These are phyloP conservation scores for Onthophagus taurus DNA, from an alignment of 1,140 invertebrate species.

Conservation along the genomic window DNA sequence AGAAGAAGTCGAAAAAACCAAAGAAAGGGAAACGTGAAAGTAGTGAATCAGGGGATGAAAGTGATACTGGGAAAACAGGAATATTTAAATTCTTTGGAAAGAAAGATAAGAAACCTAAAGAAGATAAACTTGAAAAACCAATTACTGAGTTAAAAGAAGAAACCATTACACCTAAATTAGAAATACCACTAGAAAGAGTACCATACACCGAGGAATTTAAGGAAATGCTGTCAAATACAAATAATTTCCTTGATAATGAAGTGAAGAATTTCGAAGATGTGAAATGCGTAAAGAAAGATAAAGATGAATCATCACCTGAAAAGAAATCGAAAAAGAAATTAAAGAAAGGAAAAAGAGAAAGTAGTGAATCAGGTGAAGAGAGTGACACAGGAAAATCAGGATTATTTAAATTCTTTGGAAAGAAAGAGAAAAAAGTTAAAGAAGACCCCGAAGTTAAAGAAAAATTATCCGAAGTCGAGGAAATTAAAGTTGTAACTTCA, in stretches of 20 bases:
- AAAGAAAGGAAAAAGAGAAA: conserved; percentile 12
- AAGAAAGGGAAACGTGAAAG: not conserved
- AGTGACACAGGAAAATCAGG: conserved; percentile 9
- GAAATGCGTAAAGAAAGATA: conserved; percentile 9
- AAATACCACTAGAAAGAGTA: too few relatives aligned
- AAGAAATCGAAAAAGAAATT: conserved; percentile 3
- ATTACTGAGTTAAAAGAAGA: too few relatives aligned
- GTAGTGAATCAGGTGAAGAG: conserved; percentile 2
- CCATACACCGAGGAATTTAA: conserved; percentile 1
- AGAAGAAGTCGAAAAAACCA: not conserved
- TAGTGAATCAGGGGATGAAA: conserved; percentile 1
- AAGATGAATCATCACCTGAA: conserved; percentile 8
- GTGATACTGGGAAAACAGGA: conserved; percentile 7
- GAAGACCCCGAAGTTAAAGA: not conserved
- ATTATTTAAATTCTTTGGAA: conserved; percentile 7
- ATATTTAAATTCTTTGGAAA: conserved; percentile 9
- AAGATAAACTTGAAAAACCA: conserved; percentile 1
- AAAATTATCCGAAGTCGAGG: not conserved
- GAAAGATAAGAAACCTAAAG: conserved; percentile 5
- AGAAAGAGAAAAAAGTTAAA: conserved; percentile 3
- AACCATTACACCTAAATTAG: too few relatives aligned
- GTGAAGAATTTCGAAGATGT: conserved; percentile 10
- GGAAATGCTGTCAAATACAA: conserved; percentile 6
- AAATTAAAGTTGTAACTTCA: not conserved
- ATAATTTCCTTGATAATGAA: conserved; percentile 10